Evolutionary conservation across 2,888 invertebrate species (phyloP).

Genomic region (Apotomis capreana): DNA sequence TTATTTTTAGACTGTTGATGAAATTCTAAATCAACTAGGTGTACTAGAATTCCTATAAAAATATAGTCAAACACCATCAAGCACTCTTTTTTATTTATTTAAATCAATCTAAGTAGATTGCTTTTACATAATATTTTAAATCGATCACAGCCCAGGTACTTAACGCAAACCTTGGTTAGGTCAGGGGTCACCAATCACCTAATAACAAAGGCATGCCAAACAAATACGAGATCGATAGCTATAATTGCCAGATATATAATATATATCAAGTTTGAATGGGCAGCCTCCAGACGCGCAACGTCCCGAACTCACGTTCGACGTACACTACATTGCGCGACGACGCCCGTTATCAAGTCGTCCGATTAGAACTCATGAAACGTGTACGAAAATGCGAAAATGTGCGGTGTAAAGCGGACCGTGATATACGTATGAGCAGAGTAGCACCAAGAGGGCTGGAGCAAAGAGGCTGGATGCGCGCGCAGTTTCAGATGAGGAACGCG

Average conservation of each 20-base stretch:
- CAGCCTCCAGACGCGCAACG: neutral
- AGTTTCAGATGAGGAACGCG: slow-evolving; percentile 54
- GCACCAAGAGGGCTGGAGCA: slow-evolving; percentile 59
- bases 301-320: slow-evolving; percentile 8
- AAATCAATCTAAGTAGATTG: too few species aligned
- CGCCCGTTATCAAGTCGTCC: neutral
- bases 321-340: slow-evolving; percentile 30
- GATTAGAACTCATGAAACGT: slow-evolving; percentile 19
- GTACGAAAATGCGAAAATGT: slow-evolving; percentile 17
- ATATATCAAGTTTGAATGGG: slow-evolving; percentile 29
- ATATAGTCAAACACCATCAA: too few species aligned
- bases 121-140: neutral
- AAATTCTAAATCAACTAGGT: too few species aligned
- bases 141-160: neutral
- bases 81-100: too few species aligned
- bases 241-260: slow-evolving; percentile 38
- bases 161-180: slow-evolving; percentile 3
- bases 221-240: slow-evolving; percentile 44
- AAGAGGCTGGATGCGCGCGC: slow-evolving; percentile 75
- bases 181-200: slow-evolving; percentile 24
- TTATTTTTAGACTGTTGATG: too few species aligned
- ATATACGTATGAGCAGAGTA: slow-evolving; percentile 26
- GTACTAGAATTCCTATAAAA: too few species aligned
- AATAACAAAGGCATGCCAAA: slow-evolving; percentile 43
- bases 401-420: slow-evolving; percentile 19